Evolutionary conservation across 1,140 invertebrate species (phyloP), one percentile per base, ranked within the genome.

Genomic region (Rhyzopertha dominica): DNA sequence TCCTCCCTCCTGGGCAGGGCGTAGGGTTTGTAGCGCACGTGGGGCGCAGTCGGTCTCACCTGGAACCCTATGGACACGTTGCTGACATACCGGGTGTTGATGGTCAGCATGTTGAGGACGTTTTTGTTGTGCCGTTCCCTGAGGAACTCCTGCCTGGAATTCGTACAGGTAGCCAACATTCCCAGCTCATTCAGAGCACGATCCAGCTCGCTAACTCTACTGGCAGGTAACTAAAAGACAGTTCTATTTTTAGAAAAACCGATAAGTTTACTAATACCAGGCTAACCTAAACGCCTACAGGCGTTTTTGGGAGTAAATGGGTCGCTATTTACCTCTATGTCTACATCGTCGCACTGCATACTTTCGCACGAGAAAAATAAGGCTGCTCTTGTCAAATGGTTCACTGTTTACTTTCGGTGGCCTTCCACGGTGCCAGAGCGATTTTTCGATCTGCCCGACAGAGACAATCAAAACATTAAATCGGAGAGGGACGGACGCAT

Each of bases 11-110:
- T 12, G 20, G 57, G 38, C 16, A 59, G 35, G 12, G 41, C 40
- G 42, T 67, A 67, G 5, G 65, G 65, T 45, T 60, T 65, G 29
- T 58, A 60, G n/a, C 65, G 45, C 5, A 53, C 47, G 38, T 57
- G 49, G 1, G 55, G 49, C 5, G 57, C 50, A 8, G 49, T 47
- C 19, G 58, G 58, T 43, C 72, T 73, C 62, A 75, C 72, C 48
- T 70, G 71, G 53, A 74, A 74, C 0, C 74, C 75, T 41, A 77
- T 72, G 10, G 74, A 74, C 30, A 76, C 74, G 51, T 74, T 76
- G 12, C 74, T 76, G 5, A 76, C 58, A 44, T 61, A 63, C 37
- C 72, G 66, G 30, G 74, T 74, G 53, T 76, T 76, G 5, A 75
- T 67, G 12, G 70, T 69, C 53, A 77, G 65, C 44, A 75, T 69